Evolutionary conservation across 2,888 invertebrate genomes (phyloP), one percentile per base, ranked within the genome.

Genomic region (Plebejus argus): DNA sequence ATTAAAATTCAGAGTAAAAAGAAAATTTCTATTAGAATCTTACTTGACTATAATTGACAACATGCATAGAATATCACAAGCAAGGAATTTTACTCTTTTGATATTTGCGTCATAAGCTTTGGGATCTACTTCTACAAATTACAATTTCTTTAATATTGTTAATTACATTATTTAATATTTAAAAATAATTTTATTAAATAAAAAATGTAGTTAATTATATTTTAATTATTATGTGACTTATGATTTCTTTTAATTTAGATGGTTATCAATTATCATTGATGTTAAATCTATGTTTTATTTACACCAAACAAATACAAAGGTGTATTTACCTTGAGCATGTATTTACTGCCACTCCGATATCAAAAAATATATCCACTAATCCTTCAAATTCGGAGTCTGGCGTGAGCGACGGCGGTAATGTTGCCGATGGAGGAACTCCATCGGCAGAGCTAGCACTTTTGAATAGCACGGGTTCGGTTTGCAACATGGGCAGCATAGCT

Each of bases 401-500:
- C 83, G 92, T 92, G 84, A 93, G 89, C 84, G 93, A 90, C 81
- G 93, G 91, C 84, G 92, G 92, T 89, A 92, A 84, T 80, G 89
- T 87, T 86, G 91, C 89, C 87, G 94, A 88, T 86, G 91, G 90
- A 82, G 90, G 86, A 79, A 87, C 89, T 85, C 89, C 89, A 86
- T 89, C 89, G 80, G 87, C 86, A 79, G 90, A 87, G 81, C 89
- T 89, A 83, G 90, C 90, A 85, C 90, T 89, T 85, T 90, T 90
- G 85, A 90, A 90, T 83, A 90, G 88, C 88, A 91, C 86, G 81
- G 91, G 88, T 87, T 91, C 92, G 84, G 91, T 86, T 84, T 94
- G 93, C 86, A 94, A 91, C 91, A 92, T 90, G 83, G 94, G 92
- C 87, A 93, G 90, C 92, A 92, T 94, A 88, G 87, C 88, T 91